Evolutionary conservation across 2,888 invertebrate species (phyloP), one percentile per base, ranked within the genome.

Genomic region (Miltochrista miniata): DNA sequence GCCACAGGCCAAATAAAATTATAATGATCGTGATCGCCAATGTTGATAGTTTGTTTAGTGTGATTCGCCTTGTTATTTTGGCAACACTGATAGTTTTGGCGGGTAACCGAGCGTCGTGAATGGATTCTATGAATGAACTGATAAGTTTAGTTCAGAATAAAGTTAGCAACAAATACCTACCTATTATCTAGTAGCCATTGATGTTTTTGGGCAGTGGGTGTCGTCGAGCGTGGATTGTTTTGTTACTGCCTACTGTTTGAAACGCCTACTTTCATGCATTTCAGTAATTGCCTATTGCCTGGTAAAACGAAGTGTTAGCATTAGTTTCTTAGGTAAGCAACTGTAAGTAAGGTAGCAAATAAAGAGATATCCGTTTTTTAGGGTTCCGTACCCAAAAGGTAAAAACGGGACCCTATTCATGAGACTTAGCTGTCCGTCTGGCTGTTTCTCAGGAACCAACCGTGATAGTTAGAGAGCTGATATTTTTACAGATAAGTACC

Each of bases 1-100:
- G 77, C 83, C 70, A 61, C 72, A 68, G 81, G 85, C 82, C 76
- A 74, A 74, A 80, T 83, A 79, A 81, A 81, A 85, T 85, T 83
- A 83, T 80, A 81, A 81, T 82, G 77, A 76, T 74, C 18, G 18
- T 2, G 18, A 24, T 31, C 67, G 72, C 59, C 61, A 62, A 64
- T 64, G 62, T 64, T 62, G 65, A 74, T 72, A 78, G 80, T 83
- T 84, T 81, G 83, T 82, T 83, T 81, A 76, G 68, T 64, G 63
- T 70, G 68, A 74, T 79, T 76, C 56, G 61, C 64, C 68, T 79
- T 70, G 73, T 83, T 81, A 81, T 76, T 85, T 84, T 83, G 81
- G 80, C 78, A 79, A 74, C 80, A 80, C 75, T 76, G 79, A 71
- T 74, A 71, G 73, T 74, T 77, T 77, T 74, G 73, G 76, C 76